phyloP scores from a whole-genome alignment of 2,888 invertebrate species.

The Acronicta aceris region DNA sequence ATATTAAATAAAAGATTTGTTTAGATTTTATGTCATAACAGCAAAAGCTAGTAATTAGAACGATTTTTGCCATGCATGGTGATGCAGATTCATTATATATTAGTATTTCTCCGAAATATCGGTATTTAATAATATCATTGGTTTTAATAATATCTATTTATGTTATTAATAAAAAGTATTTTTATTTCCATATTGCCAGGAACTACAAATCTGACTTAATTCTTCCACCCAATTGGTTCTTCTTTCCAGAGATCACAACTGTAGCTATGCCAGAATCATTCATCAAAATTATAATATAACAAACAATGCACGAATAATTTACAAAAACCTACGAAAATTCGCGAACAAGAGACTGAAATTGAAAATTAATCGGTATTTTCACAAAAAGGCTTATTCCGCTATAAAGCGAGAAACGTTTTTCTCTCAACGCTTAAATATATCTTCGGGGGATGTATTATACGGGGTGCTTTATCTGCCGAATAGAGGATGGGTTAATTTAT shows the following conservation, averaged over 20 bases:
- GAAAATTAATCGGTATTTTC: constrained; percentile 51
- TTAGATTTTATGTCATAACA: neutral
- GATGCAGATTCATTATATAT: no score
- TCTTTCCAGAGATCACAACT: neutral
- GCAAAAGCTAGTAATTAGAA: no score
- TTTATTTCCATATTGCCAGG: no score
- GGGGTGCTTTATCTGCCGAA: constrained; percentile 58
- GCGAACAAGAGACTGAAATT: constrained; percentile 40
- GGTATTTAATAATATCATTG: no score
- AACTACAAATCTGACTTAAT: no score
- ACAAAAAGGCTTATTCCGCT: constrained; percentile 44
- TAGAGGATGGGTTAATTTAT: constrained; percentile 60
- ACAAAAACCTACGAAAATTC: constrained; percentile 9
- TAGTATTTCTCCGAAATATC: no score
- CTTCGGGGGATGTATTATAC: constrained; percentile 55
- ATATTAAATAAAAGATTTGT: neutral
- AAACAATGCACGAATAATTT: neutral
- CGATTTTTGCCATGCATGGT: no score
- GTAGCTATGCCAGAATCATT: neutral
- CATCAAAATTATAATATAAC: neutral
- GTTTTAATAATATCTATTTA: no score
- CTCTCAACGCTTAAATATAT: constrained; percentile 53
- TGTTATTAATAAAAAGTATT: no score
- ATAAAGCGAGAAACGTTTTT: constrained; percentile 55
- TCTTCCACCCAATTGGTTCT: neutral